phyloP scores from a whole-genome alignment of 2,888 invertebrate genomes.

The Conus canariensis region DNA sequence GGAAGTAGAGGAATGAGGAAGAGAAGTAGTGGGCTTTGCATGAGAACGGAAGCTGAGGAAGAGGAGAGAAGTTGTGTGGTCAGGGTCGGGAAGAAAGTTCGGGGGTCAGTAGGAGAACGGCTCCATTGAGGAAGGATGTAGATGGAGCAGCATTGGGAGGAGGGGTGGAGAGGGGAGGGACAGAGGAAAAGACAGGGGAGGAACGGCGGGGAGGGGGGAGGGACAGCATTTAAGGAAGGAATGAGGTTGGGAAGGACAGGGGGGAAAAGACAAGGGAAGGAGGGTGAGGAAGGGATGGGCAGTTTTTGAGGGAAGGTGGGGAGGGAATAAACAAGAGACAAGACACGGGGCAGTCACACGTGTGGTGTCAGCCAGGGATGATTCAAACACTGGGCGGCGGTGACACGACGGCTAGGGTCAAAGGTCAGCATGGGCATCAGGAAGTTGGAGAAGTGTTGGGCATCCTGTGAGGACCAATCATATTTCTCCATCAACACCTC shows the following conservation, averaged over 20 bases:
- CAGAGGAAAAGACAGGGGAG: background rate
- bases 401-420: constrained; percentile 94
- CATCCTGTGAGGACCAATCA: constrained; percentile 94
- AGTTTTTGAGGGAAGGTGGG: background rate
- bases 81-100: too few relatives aligned
- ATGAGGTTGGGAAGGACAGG: too few relatives aligned
- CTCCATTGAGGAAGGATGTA: too few relatives aligned
- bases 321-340: background rate
- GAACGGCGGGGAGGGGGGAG: background rate
- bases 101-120: too few relatives aligned
- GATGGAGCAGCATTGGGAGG: background rate
- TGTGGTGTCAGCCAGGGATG: constrained; percentile 90
- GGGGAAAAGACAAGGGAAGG: too few relatives aligned
- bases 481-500: constrained; percentile 98
- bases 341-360: constrained; percentile 44
- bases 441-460: constrained; percentile 95
- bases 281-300: background rate
- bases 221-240: background rate
- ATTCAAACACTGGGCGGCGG: constrained; percentile 94
- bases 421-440: constrained; percentile 97
- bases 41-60: too few relatives aligned
- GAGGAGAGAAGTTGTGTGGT: too few relatives aligned
- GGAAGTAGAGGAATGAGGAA: too few relatives aligned
- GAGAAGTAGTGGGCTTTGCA: too few relatives aligned
- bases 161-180: background rate